Conservation (phyloP, 2,888 invertebrate genomes). For the Cerastoderma edule region DNA sequence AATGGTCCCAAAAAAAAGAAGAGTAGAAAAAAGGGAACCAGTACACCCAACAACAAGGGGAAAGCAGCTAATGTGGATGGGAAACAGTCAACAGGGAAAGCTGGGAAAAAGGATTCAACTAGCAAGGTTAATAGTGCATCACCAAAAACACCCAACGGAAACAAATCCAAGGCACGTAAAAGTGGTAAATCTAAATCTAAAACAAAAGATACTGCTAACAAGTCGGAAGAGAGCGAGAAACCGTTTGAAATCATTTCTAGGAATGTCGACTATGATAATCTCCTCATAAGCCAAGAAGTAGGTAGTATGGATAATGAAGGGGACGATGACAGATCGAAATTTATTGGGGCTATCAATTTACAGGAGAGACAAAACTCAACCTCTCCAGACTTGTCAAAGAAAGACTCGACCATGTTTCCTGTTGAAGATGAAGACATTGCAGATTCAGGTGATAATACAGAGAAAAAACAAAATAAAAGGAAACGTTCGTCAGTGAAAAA, state of each 20-base stretch:
- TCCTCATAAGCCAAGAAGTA: neutral
- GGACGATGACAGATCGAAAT: neutral
- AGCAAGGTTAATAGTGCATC: too few species aligned
- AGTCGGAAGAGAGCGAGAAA: too few species aligned
- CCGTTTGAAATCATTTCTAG: slow-evolving; percentile 4
- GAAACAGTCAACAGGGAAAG: neutral
- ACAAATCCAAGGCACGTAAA: neutral
- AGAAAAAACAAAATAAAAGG: too few species aligned
- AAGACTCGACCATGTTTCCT: too few species aligned
- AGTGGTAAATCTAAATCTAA: neutral
- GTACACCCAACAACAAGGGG: too few species aligned
- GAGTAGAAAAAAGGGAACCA: neutral
- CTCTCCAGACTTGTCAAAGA: too few species aligned
- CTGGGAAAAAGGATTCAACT: neutral
- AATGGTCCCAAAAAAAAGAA: neutral
- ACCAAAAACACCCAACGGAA: too few species aligned
- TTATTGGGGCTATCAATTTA: neutral
- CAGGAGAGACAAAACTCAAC: too few species aligned
- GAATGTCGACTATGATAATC: slow-evolving; percentile 1
- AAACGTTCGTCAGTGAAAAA: too few species aligned
- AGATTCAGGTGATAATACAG: too few species aligned
- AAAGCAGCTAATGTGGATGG: neutral
- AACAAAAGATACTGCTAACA: neutral
- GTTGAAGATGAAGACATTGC: too few species aligned
- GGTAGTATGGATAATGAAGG: neutral